Evolutionary conservation across 2,888 invertebrate species (phyloP).

Genomic region (Pimpla rufipes): DNA sequence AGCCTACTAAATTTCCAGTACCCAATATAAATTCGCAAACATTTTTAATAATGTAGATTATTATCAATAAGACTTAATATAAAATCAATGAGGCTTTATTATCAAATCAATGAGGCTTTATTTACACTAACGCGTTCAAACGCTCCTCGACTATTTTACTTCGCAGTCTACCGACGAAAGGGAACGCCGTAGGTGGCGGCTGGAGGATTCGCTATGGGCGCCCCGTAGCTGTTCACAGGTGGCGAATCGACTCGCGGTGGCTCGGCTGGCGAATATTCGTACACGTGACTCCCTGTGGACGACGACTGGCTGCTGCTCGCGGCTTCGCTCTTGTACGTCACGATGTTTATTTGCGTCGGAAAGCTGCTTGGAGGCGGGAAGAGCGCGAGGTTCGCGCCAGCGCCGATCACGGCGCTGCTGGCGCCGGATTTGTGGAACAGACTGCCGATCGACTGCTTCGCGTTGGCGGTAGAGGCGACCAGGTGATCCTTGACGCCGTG

Average conservation of each 20-base stretch:
- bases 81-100: too few relatives aligned
- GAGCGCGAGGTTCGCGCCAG: slow-evolving; percentile 13
- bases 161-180: background rate
- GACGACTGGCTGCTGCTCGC: background rate
- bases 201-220: background rate
- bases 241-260: background rate
- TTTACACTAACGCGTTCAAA: background rate
- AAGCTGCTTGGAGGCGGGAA: slow-evolving; percentile 1
- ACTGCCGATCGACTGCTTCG: background rate
- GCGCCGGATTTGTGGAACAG: background rate
- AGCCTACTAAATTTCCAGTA: too few relatives aligned
- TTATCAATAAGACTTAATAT: too few relatives aligned
- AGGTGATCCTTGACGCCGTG: slow-evolving; percentile 1
- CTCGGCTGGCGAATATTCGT: background rate
- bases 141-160: background rate
- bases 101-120: background rate
- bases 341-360: slow-evolving; percentile 28
- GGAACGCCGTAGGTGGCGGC: slow-evolving; percentile 36
- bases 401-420: background rate
- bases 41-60: too few relatives aligned
- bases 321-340: slow-evolving; percentile 30
- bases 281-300: background rate
- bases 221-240: background rate
- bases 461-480: background rate
- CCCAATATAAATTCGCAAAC: too few relatives aligned